A percentile compares a stretch with the other conserved stretches of the same genome.
These are phyloP conservation scores for Therioaphis trifolii DNA, from an alignment of 2,888 invertebrate species.

Conservation along the genomic window DNA sequence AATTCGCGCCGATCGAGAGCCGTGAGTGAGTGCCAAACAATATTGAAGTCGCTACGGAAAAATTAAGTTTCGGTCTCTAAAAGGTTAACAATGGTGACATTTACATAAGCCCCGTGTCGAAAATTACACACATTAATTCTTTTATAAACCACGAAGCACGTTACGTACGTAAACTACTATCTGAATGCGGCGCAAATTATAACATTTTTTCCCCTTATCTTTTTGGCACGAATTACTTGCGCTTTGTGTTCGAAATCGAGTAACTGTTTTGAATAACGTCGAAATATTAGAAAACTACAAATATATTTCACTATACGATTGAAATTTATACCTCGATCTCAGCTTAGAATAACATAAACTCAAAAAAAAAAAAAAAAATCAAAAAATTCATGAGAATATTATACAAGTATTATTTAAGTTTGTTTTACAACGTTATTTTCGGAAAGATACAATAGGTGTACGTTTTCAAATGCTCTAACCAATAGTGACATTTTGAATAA, in stretches of 20 bases:
- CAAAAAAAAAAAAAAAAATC: too few species aligned
- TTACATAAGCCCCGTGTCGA: background rate
- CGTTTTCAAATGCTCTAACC: too few species aligned
- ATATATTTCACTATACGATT: too few species aligned
- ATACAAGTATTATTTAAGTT: background rate
- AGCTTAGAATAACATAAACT: background rate
- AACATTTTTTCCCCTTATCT: background rate
- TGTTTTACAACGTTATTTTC: background rate
- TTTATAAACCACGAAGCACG: background rate
- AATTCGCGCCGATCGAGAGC: too few species aligned
- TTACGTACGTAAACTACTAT: background rate
- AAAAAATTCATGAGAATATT: too few species aligned
- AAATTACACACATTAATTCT: conserved; percentile 5
- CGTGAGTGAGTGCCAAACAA: too few species aligned
- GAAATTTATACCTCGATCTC: too few species aligned
- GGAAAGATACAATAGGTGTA: background rate
- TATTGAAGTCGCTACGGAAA: too few species aligned
- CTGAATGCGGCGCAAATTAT: too few species aligned
- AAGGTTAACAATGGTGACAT: background rate
- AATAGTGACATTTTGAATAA: background rate
- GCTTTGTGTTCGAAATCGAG: too few species aligned
- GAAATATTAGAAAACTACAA: too few species aligned
- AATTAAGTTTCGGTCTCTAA: background rate
- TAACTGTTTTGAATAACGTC: too few species aligned
- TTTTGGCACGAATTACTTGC: background rate